phyloP scores from a whole-genome alignment of 1,140 invertebrate genomes.

The Gonioctena quinquepunctata region DNA sequence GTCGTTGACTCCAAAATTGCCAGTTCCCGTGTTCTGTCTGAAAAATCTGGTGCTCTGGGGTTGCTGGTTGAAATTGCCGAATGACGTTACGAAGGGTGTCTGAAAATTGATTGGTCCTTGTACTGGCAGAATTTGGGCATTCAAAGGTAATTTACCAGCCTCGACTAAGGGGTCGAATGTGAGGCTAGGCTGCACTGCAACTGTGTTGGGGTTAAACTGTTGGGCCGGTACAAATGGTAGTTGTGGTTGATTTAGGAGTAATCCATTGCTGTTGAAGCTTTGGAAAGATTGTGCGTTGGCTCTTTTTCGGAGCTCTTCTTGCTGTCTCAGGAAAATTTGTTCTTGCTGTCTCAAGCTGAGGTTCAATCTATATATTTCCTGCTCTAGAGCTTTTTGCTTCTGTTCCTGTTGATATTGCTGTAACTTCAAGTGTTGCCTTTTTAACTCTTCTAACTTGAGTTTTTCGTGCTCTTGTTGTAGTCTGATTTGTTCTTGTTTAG shows the following conservation, averaged over 20 bases:
- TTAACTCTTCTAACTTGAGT: slow-evolving; percentile 53
- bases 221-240: slow-evolving; percentile 15
- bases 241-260: slow-evolving; percentile 1
- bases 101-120: slow-evolving; percentile 45
- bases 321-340: slow-evolving; percentile 65
- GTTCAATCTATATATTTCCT: slow-evolving; percentile 61
- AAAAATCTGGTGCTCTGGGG: slow-evolving; percentile 46
- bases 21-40: slow-evolving; percentile 57
- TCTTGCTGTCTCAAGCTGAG: slow-evolving; percentile 63
- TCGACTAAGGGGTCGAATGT: slow-evolving; percentile 46
- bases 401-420: slow-evolving; percentile 60
- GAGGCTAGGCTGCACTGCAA: slow-evolving; percentile 60
- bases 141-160: slow-evolving; percentile 39
- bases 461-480: slow-evolving; percentile 24
- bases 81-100: slow-evolving; percentile 29
- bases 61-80: slow-evolving; percentile 14
- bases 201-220: background rate
- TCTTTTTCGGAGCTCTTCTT: slow-evolving; percentile 52
- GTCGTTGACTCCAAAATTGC: slow-evolving; percentile 50
- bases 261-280: slow-evolving; percentile 25
- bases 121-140: slow-evolving; percentile 47
- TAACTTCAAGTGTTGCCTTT: slow-evolving; percentile 53
- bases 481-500: background rate
- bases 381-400: slow-evolving; percentile 70
- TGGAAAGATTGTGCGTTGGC: slow-evolving; percentile 53